Base-by-base conservation (phyloP, 2,888 invertebrate genomes). In the Beris morrisii region DNA sequence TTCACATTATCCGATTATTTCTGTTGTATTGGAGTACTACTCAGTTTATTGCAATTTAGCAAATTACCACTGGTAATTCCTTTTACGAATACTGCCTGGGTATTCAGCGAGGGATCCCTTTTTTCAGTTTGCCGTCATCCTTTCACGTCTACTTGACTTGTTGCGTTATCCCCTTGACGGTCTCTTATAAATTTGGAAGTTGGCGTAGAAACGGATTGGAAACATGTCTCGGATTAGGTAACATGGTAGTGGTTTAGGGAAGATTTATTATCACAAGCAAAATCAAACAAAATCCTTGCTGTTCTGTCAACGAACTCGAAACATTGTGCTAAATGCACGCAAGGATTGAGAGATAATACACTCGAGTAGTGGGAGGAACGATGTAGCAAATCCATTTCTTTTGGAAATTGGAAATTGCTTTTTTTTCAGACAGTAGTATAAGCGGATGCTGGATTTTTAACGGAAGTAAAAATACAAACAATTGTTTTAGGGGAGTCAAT, bases 201-300 rank as follows among this genome's bases (percentile, higher is more conserved):
- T 43, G 43, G 56, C 13, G 38, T 6, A 43, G 45, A 46, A 46
- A 46, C 58, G 45, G 44, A 56, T 46, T 46, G 58, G 45, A 45
- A 58, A 30, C 58, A 58, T 46, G 58, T 45, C 12, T 46, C 46
- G 46, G 58, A 58, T 58, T 58, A 58, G 28, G 58, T 46, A 46
- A 45, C 58, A 28, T 46, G 46, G 11, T 12, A 46, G 46, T 45
- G 58, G 30, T 45, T 58, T 58, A 45, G 22, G 30, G 15, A 30
- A 58, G 58, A 58, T 58, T 58, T 58, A 58, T 58, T 45, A 46
- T 46, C 46, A 28, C n/a, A 45, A 28, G 46, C 46, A 58, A 58
- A 58, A 30, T 30, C 28, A 58, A 46, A 46, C 58, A 46, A 58
- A 43, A 58, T 58, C 45, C 46, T 45, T 22, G 28, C 3, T 22